Base-by-base conservation (phyloP, 2,888 invertebrate species). In the Sylvicola cinctus region DNA sequence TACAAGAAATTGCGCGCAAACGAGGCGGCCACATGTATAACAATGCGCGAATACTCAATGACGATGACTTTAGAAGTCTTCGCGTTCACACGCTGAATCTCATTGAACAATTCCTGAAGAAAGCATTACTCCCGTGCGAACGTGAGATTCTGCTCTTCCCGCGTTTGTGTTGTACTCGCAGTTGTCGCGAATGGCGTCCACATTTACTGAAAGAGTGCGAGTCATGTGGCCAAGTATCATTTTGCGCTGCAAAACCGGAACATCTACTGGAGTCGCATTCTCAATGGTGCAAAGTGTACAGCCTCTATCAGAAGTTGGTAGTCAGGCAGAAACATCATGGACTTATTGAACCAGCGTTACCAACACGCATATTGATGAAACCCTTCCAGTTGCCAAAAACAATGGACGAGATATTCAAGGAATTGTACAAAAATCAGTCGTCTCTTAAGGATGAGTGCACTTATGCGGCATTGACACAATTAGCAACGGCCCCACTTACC, bases 131-230 rank as follows among this genome's bases (percentile, higher is more conserved):
- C 11, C 64, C 72, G 0, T 74, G 70, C 58, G 78, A 78, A 48
- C 70, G 68, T 39, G 78, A 79, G 46, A 64, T 71, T 0, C 49
- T 78, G 16, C 53, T 77, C 15, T 78, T 74, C 45, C 75, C 77
- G 0, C 63, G 69, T 36, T 54, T 73, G 4, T 78, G 78, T 42
- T 51, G 51, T 1, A 54, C 63, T 6, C 45, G 54, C 0, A 49
- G 49, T 1, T 78, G 78, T 45, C 60, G 68, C 35, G 65, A 70
- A 40, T 63, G 66, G 54, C 52, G 58, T 29, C 60, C 58, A 31
- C 49, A 49, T 12, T 58, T 57, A 37, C 45, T 75, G 10, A 49
- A 41, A 8, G 62, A 65, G 33, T 77, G 77, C 40, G 46, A 54
- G 0, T 50, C 57, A 0, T 77, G 77, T 47, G 62, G 64, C 2